These are phyloP conservation scores for Actenoides lindsayi DNA, from an alignment of 2,113 vertebrate species.

Conservation along the genomic window DNA sequence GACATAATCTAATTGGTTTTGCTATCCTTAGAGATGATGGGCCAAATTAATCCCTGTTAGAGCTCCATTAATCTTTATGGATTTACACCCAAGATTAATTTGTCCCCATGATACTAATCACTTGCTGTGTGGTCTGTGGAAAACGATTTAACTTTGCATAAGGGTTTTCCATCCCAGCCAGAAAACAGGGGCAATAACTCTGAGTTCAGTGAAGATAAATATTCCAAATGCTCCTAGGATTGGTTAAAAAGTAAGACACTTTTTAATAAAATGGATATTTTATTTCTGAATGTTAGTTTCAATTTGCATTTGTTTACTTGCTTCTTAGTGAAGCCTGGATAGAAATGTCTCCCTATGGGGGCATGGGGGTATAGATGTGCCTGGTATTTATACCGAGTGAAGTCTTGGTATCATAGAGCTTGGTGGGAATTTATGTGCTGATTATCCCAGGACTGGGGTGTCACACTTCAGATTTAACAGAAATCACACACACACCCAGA, in stretches of 20 bases:
- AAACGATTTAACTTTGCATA: conserved; percentile 31
- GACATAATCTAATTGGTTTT: conserved; percentile 64
- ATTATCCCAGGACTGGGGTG: not conserved
- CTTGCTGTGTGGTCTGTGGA: conserved; percentile 53
- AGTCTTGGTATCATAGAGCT: not conserved
- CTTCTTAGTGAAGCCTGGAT: not conserved
- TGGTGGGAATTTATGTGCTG: not conserved
- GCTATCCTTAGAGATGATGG: conserved; percentile 57
- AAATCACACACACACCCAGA: not conserved
- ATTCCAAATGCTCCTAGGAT: not conserved
- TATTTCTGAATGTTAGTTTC: not conserved
- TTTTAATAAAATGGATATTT: not conserved
- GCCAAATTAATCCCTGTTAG: conserved; percentile 60
- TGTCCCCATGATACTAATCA: conserved; percentile 44
- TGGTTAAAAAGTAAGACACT: not conserved
- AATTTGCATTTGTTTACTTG: not conserved
- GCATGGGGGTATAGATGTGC: not conserved
- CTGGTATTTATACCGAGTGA: not conserved
- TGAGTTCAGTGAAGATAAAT: not conserved
- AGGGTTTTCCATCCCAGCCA: not conserved
- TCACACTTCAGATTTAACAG: not conserved
- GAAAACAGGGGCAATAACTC: not conserved
- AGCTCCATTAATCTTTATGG: conserved; percentile 65
- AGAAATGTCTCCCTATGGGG: not conserved
- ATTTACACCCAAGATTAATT: conserved; percentile 68